Conservation (phyloP, 1,140 invertebrate genomes). For the Drosophila malerkotliana region DNA sequence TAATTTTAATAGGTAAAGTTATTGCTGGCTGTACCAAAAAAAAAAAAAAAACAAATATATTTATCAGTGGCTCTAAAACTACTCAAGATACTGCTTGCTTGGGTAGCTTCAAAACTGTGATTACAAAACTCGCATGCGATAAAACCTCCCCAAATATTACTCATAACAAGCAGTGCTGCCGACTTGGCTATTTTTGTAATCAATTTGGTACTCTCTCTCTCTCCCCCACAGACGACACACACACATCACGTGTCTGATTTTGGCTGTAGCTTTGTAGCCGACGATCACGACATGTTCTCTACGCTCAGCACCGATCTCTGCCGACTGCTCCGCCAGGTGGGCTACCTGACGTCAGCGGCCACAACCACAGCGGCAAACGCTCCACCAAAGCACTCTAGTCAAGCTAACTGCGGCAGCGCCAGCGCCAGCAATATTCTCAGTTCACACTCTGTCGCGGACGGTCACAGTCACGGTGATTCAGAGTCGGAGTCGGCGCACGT, state of each 20-base stretch:
- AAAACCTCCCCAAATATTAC: neutral
- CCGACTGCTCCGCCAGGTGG: slow-evolving; percentile 37
- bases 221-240: slow-evolving; percentile 25
- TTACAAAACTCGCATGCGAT: slow-evolving; percentile 15
- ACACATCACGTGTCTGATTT: slow-evolving; percentile 60
- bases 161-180: neutral
- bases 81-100: neutral
- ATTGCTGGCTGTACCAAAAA: neutral
- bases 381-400: slow-evolving; percentile 66
- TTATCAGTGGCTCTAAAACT: neutral
- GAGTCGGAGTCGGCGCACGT: slow-evolving; percentile 62
- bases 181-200: neutral
- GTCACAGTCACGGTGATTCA: slow-evolving; percentile 56
- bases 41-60: neutral
- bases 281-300: slow-evolving; percentile 69
- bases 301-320: slow-evolving; percentile 53
- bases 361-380: slow-evolving; percentile 40
- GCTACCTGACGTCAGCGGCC: slow-evolving; percentile 52
- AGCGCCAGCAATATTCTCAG: slow-evolving; percentile 53
- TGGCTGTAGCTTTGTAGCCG: slow-evolving; percentile 54
- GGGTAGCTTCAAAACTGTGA: neutral
- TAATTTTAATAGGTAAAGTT: neutral
- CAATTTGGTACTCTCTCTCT: slow-evolving; percentile 22
- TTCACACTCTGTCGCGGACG: slow-evolving; percentile 60
- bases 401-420: slow-evolving; percentile 50